Percentiles rank a stretch among this genome's conserved stretches.
These are phyloP conservation scores for Stichopus horrens DNA, from an alignment of 53 echinoderm and acorn worm genomes.

Conservation along the genomic window DNA sequence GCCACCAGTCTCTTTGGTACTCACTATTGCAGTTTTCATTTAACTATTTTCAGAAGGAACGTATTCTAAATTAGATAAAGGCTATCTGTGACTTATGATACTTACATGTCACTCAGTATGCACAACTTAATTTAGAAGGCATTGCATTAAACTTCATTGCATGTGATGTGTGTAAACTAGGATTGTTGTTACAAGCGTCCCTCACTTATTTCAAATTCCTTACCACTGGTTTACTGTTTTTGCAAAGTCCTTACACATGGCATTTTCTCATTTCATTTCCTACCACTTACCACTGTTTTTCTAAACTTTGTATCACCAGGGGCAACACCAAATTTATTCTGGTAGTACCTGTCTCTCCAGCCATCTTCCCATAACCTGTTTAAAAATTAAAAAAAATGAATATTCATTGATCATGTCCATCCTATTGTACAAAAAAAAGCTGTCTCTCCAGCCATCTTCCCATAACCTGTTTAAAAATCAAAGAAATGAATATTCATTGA, in stretches of 20 bases:
- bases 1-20: too few species aligned
- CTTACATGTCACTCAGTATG: too few species aligned
- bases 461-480: conserved; percentile 65
- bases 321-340: conserved; percentile 88
- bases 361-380: conserved; percentile 95
- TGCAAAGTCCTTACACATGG: background rate
- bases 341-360: conserved; percentile 94
- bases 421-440: conserved; percentile 31
- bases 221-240: too few species aligned
- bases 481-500: background rate
- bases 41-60: too few species aligned
- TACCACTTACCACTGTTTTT: conserved; percentile 80
- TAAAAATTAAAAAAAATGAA: background rate
- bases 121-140: too few species aligned
- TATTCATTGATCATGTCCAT: background rate
- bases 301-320: conserved; percentile 71
- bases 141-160: too few species aligned
- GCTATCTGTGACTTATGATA: too few species aligned
- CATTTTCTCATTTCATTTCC: background rate
- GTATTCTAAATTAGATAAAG: too few species aligned
- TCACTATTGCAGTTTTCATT: too few species aligned
- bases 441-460: conserved; percentile 96
- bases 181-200: too few species aligned
- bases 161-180: too few species aligned
- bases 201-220: too few species aligned